Percentiles rank a stretch among this genome's conserved stretches.
Conservation (phyloP, 1,140 invertebrate genomes). For the Heliconius hermathena region DNA sequence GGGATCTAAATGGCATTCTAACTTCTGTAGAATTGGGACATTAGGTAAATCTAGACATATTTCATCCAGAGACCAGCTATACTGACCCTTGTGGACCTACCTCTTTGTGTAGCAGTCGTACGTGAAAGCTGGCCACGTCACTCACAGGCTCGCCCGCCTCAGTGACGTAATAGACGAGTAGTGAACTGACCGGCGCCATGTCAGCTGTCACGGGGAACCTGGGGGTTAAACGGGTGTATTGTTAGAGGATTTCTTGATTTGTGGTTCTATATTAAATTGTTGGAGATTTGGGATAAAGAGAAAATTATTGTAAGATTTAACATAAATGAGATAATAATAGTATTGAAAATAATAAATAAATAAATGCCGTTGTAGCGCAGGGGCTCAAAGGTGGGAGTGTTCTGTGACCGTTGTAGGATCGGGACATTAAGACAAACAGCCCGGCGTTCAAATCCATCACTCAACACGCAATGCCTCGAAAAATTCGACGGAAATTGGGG, state of each 20-base stretch:
- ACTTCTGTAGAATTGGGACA: not conserved
- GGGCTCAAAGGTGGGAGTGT: too few species aligned
- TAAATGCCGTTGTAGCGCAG: too few species aligned
- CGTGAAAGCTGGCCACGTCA: conserved; percentile 85
- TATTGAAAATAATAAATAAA: too few species aligned
- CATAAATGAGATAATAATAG: not conserved
- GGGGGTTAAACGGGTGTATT: conserved; percentile 37
- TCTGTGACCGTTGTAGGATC: too few species aligned
- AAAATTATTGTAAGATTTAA: not conserved
- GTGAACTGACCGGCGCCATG: conserved; percentile 88
- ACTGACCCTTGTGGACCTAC: not conserved
- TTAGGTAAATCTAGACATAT: not conserved
- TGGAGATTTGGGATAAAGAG: not conserved
- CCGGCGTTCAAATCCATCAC: too few species aligned
- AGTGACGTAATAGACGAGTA: conserved; percentile 90
- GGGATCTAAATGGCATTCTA: not conserved
- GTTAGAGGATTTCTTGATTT: conserved; percentile 12
- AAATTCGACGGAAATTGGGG: too few species aligned
- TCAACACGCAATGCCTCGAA: too few species aligned
- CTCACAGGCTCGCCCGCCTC: conserved; percentile 88
- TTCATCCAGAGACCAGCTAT: not conserved
- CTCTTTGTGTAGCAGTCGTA: conserved; percentile 83
- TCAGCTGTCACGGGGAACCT: conserved; percentile 85
- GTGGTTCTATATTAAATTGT: not conserved
- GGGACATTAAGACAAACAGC: too few species aligned